Evolutionary conservation across 2,888 invertebrate species (phyloP).

Genomic region (Vesta saturnalis): DNA sequence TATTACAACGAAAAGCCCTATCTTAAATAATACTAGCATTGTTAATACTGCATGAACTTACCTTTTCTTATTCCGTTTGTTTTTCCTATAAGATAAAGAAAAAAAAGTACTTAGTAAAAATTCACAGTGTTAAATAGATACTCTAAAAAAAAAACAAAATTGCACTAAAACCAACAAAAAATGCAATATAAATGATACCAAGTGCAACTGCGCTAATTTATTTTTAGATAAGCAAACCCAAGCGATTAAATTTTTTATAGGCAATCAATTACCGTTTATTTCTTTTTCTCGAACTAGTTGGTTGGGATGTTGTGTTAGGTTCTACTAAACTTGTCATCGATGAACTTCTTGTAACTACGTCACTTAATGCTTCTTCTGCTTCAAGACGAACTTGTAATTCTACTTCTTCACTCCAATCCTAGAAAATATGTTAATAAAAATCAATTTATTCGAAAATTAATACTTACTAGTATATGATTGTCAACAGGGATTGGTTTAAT

Average conservation of each 20-base stretch:
- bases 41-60: constrained; percentile 20
- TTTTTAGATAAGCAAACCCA: background rate
- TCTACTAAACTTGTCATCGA: constrained; percentile 65
- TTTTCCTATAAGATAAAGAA: constrained; percentile 30
- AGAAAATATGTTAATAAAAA: background rate
- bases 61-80: constrained; percentile 34
- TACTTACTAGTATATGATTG: constrained; percentile 47
- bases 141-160: background rate
- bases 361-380: constrained; percentile 61
- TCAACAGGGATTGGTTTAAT: constrained; percentile 34
- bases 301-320: constrained; percentile 48
- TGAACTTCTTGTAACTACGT: constrained; percentile 65
- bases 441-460: background rate
- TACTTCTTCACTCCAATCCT: constrained; percentile 73
- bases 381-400: constrained; percentile 64
- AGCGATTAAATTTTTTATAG: background rate
- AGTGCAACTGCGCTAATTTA: too few relatives aligned
- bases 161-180: too few relatives aligned
- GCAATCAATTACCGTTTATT: constrained; percentile 50
- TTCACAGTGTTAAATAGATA: constrained; percentile 10
- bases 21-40: background rate
- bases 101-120: constrained; percentile 22
- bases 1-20: background rate
- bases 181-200: too few relatives aligned
- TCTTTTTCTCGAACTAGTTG: constrained; percentile 49